Conservation (phyloP, 2,888 invertebrate genomes). For the Busseola fusca region DNA sequence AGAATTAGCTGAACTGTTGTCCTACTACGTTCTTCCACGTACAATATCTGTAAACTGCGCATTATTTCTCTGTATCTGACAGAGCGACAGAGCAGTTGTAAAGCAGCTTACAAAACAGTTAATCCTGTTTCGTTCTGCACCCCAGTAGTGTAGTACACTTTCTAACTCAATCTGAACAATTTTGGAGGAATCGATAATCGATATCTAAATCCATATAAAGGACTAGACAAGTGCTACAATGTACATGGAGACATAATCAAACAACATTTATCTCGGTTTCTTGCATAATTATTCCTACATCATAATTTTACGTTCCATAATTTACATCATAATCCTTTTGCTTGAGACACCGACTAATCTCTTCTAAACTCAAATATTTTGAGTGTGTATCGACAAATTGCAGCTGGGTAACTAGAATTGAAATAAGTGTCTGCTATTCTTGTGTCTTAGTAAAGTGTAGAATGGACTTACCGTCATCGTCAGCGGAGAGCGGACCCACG, state of each 20-base stretch:
- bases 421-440: background rate
- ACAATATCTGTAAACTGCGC: background rate
- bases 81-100: background rate
- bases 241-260: too few species aligned
- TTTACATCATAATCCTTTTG: too few species aligned
- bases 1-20: background rate
- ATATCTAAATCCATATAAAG: too few species aligned
- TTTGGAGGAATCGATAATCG: background rate
- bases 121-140: background rate
- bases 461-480: slow-evolving; percentile 91
- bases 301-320: too few species aligned
- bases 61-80: background rate
- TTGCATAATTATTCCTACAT: too few species aligned
- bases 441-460: background rate
- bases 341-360: too few species aligned
- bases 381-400: background rate
- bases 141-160: background rate
- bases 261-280: too few species aligned
- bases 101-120: background rate
- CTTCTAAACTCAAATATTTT: too few species aligned
- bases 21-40: background rate
- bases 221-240: too few species aligned
- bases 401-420: background rate
- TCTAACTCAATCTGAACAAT: background rate
- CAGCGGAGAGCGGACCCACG: slow-evolving; percentile 90